Evolutionary conservation across 2,888 invertebrate genomes (phyloP).

Genomic region (Meiosimyza decipiens): DNA sequence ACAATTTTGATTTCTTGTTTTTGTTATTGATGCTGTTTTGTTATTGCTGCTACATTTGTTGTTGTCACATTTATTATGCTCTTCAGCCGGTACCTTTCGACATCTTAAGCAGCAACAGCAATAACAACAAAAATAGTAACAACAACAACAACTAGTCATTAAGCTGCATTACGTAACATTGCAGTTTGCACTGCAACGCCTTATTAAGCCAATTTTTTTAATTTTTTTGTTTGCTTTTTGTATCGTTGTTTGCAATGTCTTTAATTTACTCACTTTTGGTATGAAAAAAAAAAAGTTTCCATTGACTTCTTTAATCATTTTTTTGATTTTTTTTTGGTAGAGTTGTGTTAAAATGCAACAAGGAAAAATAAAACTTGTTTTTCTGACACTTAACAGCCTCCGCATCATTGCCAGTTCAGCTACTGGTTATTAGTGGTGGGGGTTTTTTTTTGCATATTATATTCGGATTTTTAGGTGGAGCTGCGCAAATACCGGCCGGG

Average conservation of each 20-base stretch:
- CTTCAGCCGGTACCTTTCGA: slow-evolving; percentile 26
- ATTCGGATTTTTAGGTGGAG: neutral
- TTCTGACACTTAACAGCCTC: slow-evolving; percentile 3
- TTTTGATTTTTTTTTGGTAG: no score
- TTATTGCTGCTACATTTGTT: neutral
- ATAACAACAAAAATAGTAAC: slow-evolving; percentile 19
- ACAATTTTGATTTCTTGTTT: no score
- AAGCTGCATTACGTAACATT: slow-evolving; percentile 11
- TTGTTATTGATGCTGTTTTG: neutral
- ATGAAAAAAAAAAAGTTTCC: no score
- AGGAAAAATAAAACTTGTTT: no score
- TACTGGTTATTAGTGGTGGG: neutral
- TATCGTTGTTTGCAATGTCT: no score
- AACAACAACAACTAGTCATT: neutral
- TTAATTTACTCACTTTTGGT: no score
- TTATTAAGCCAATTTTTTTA: neutral
- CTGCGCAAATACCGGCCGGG: slow-evolving; percentile 19
- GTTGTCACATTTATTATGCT: neutral
- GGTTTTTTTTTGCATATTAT: neutral
- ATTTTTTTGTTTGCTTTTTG: neutral
- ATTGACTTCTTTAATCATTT: no score
- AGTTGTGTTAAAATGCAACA: no score
- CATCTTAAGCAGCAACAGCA: slow-evolving; percentile 39
- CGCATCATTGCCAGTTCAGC: neutral
- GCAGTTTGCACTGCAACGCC: slow-evolving; percentile 13